Percentiles rank a stretch among this genome's conserved stretches.
These are phyloP conservation scores for Tipula confusa DNA, from an alignment of 2,888 invertebrate species.

Conservation along the genomic window DNA sequence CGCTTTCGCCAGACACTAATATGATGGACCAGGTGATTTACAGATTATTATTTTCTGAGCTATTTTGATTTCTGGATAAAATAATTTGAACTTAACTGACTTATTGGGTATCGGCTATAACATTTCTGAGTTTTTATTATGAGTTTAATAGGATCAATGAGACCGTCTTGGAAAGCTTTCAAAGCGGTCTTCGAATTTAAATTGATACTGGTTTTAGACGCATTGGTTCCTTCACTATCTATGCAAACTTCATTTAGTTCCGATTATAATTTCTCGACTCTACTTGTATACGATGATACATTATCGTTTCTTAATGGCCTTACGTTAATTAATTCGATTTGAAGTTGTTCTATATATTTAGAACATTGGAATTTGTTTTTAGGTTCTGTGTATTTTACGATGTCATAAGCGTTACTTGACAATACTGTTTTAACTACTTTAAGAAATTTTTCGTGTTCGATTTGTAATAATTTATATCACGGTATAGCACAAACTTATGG, in stretches of 20 bases:
- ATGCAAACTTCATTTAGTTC: not conserved
- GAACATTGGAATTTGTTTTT: too few relatives aligned
- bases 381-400: not conserved
- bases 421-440: not conserved
- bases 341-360: too few relatives aligned
- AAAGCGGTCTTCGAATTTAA: not conserved
- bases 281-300: not conserved
- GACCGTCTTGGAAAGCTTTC: not conserved
- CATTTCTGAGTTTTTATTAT: too few relatives aligned
- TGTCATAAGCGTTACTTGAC: not conserved
- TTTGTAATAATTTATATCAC: not conserved
- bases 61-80: too few relatives aligned
- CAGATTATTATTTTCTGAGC: too few relatives aligned
- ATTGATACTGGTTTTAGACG: not conserved
- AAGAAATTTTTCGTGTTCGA: not conserved
- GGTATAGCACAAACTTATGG: not conserved
- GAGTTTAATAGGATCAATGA: not conserved
- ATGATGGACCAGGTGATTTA: too few relatives aligned
- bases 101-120: too few relatives aligned
- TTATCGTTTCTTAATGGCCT: not conserved
- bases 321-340: not conserved
- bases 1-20: too few relatives aligned
- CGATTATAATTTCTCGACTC: not conserved
- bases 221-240: not conserved
- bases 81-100: too few relatives aligned